Evolutionary conservation across 2,113 vertebrate genomes (phyloP).

Genomic region (Grammomys dolichurus): DNA sequence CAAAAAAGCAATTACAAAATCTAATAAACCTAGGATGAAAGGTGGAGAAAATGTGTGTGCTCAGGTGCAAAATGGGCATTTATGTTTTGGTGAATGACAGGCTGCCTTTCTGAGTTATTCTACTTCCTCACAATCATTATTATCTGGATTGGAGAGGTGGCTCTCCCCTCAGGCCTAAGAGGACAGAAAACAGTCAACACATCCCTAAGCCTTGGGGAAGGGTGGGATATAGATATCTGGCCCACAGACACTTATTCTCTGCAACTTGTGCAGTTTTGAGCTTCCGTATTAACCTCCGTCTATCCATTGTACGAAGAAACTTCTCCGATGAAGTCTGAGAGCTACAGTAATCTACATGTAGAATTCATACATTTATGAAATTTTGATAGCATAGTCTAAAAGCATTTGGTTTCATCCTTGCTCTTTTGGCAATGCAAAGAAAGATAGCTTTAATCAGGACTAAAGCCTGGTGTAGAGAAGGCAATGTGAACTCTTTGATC

Average conservation of each 20-base stretch:
- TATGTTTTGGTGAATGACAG: background rate
- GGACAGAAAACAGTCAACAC: background rate
- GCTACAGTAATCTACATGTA: background rate
- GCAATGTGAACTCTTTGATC: background rate
- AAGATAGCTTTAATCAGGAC: background rate
- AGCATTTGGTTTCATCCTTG: background rate
- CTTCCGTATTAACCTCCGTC: background rate
- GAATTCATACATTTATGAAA: background rate
- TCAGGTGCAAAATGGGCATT: background rate
- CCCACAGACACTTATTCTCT: background rate
- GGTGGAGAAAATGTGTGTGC: background rate
- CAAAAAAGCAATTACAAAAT: background rate
- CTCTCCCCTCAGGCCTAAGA: background rate
- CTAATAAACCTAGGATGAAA: background rate
- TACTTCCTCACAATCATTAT: background rate
- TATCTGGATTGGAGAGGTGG: background rate
- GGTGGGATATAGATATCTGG: background rate
- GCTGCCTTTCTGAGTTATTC: background rate
- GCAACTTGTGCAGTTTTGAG: background rate
- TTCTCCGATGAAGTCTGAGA: background rate
- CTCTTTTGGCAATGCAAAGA: conserved; percentile 9
- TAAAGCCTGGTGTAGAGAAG: background rate
- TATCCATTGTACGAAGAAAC: background rate
- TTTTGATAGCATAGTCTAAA: background rate
- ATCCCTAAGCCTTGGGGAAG: background rate